A percentile compares a stretch with the other conserved stretches of the same genome.
Conservation (phyloP, 2,113 vertebrate species). For the Anser cygnoides region DNA sequence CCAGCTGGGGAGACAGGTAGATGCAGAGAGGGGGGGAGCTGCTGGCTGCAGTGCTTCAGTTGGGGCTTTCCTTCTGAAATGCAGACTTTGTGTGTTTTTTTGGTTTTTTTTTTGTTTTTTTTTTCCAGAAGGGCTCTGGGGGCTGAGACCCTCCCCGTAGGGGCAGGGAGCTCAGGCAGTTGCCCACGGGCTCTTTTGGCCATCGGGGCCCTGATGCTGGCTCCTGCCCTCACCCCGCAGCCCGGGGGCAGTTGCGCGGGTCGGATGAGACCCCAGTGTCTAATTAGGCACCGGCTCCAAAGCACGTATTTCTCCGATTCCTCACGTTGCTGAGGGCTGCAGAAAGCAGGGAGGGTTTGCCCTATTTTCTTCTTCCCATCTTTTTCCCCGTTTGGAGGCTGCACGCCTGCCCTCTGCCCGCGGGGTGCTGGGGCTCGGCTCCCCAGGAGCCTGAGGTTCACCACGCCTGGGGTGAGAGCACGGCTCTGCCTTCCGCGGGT, state of each 20-base stretch:
- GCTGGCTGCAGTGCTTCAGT: fast-evolving
- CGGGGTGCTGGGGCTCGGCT: not conserved
- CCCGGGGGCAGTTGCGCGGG: not conserved
- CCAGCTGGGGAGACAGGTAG: not conserved
- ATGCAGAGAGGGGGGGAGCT: not conserved
- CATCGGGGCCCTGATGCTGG: not conserved
- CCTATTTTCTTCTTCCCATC: not conserved
- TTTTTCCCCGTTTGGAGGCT: fast-evolving
- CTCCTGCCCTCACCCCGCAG: not conserved
- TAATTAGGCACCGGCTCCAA: not conserved
- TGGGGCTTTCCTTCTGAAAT: not conserved
- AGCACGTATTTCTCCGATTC: not conserved
- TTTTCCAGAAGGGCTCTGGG: not conserved
- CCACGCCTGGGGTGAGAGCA: not conserved
- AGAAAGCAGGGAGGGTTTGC: not conserved
- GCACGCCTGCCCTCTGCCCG: too few species aligned
- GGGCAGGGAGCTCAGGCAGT: not conserved
- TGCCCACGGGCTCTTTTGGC: not conserved
- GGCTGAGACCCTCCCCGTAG: not conserved
- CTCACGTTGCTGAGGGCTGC: not conserved
- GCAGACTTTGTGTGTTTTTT: not conserved
- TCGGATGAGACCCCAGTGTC: not conserved
- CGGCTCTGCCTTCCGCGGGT: fast-evolving
- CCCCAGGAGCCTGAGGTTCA: not conserved
- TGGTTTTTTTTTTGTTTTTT: too few species aligned